Evolutionary conservation across 1,140 invertebrate genomes (phyloP).

Genomic region (Formica selysi): DNA sequence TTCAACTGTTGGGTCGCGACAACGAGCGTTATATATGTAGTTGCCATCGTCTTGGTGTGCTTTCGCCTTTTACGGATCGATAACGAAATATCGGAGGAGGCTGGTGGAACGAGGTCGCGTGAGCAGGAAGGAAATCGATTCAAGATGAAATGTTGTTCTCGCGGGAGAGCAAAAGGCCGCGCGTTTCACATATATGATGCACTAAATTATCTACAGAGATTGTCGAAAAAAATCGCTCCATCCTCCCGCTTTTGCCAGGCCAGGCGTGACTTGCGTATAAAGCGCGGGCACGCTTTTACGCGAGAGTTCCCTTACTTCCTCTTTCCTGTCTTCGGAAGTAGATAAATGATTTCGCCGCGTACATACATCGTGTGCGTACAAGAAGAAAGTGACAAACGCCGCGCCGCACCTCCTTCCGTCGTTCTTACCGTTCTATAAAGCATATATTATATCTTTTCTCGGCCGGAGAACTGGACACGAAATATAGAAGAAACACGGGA

Average conservation of each 20-base stretch:
- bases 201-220: constrained; percentile 58
- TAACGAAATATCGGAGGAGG: constrained; percentile 26
- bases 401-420: constrained; percentile 28
- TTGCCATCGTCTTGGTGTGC: not conserved
- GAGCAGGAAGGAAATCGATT: constrained; percentile 23
- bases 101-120: not conserved
- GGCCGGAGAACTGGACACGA: constrained; percentile 27
- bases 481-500: constrained; percentile 37
- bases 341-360: constrained; percentile 57
- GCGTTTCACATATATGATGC: constrained; percentile 24
- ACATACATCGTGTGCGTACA: not conserved
- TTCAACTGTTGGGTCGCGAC: not conserved
- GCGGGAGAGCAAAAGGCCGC: constrained; percentile 14
- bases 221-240: constrained; percentile 51
- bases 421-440: constrained; percentile 52
- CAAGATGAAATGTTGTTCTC: constrained; percentile 64
- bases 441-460: constrained; percentile 26
- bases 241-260: not conserved
- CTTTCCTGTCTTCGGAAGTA: constrained; percentile 38
- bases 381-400: constrained; percentile 47
- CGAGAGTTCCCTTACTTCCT: constrained; percentile 25
- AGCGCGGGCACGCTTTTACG: constrained; percentile 34
- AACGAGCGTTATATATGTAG: not conserved
- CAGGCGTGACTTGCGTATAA: constrained; percentile 46
- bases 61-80: constrained; percentile 12